phyloP scores from a whole-genome alignment of 2,797 vertebrate genomes.

The Novumbra hubbsi region DNA sequence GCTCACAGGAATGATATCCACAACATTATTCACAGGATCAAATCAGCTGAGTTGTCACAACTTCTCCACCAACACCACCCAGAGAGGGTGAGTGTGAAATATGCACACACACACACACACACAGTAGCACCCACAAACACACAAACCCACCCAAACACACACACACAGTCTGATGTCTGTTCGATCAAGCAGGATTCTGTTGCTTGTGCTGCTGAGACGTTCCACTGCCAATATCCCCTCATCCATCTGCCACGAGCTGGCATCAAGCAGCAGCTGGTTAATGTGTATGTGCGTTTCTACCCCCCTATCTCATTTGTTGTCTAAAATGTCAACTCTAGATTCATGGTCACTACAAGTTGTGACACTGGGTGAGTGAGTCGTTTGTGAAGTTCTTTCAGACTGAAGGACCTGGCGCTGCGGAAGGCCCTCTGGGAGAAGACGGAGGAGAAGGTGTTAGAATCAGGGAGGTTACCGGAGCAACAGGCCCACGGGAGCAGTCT shows the following conservation, averaged over 20 bases:
- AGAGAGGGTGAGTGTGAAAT: neutral
- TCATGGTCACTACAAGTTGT: slow-evolving; percentile 60
- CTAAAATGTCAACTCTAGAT: slow-evolving; percentile 62
- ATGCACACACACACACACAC: neutral
- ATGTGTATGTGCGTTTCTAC: slow-evolving; percentile 73
- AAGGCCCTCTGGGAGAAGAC: slow-evolving; percentile 60
- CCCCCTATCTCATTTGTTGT: slow-evolving; percentile 60
- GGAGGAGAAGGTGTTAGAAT: slow-evolving; percentile 60
- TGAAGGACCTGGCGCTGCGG: slow-evolving; percentile 67
- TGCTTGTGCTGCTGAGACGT: slow-evolving; percentile 45
- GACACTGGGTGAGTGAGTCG: slow-evolving; percentile 56
- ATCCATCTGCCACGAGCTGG: slow-evolving; percentile 62
- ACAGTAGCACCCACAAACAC: neutral
- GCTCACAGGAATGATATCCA: slow-evolving; percentile 54
- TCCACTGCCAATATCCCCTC: slow-evolving; percentile 55
- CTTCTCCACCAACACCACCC: slow-evolving; percentile 48
- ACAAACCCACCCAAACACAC: neutral
- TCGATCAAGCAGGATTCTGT: slow-evolving; percentile 53
- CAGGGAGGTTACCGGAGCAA: slow-evolving; percentile 44
- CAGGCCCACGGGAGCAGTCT: slow-evolving; percentile 48
- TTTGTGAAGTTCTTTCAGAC: slow-evolving; percentile 70
- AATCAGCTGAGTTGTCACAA: slow-evolving; percentile 58
- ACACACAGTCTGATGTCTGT: slow-evolving; percentile 9
- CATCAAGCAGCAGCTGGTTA: slow-evolving; percentile 71
- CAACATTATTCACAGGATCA: slow-evolving; percentile 66